These are phyloP conservation scores for Coluber constrictor DNA, from an alignment of 2,797 vertebrate species.

Conservation along the genomic window DNA sequence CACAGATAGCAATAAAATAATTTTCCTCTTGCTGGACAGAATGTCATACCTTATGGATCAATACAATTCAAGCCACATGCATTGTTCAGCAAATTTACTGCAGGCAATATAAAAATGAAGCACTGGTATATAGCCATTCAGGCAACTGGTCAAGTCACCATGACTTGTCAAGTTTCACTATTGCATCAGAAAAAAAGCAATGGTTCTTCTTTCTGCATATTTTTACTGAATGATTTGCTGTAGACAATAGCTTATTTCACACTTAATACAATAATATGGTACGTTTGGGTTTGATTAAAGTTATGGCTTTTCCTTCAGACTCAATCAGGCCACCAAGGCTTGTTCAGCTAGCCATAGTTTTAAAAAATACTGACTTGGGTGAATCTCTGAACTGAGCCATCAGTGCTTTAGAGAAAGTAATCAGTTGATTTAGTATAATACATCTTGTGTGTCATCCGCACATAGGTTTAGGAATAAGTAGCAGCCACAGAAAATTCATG, in stretches of 20 bases:
- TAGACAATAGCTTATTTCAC: not conserved
- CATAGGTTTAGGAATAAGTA: not conserved
- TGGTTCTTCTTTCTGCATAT: not conserved
- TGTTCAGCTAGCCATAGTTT: not conserved
- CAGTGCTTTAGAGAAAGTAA: not conserved
- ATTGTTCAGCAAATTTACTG: not conserved
- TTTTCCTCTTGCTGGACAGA: constrained; percentile 24
- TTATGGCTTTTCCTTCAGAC: not conserved
- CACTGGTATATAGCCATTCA: not conserved
- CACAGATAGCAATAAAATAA: not conserved
- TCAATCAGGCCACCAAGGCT: not conserved
- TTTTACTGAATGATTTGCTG: not conserved
- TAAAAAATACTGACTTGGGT: not conserved
- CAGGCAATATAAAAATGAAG: constrained; percentile 28
- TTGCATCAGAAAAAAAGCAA: not conserved
- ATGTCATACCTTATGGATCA: constrained; percentile 39
- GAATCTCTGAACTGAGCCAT: not conserved
- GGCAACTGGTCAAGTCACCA: not conserved
- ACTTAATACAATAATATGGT: not conserved
- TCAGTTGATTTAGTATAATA: not conserved
- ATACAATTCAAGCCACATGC: constrained; percentile 27
- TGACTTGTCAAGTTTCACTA: not conserved
- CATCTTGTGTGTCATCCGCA: not conserved
- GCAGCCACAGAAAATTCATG: not conserved
- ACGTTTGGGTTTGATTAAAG: not conserved